Evolutionary conservation across 2,888 invertebrate species (phyloP).

Genomic region (Molanna angustata): DNA sequence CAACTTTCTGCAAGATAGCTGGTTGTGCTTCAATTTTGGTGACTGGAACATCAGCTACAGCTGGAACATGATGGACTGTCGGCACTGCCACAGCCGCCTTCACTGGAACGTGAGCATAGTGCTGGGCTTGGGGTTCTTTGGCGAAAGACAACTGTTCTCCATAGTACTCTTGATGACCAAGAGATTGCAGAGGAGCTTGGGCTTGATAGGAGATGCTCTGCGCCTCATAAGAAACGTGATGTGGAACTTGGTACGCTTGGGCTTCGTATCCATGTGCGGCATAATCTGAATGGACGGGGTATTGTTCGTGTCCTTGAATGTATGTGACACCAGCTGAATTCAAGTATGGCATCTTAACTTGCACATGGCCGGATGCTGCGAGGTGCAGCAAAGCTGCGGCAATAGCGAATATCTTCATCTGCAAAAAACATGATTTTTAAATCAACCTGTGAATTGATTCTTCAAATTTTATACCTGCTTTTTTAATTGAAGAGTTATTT

Average conservation of each 20-base stretch:
- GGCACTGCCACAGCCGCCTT: slow-evolving; percentile 27
- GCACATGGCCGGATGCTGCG: slow-evolving; percentile 27
- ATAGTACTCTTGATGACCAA: slow-evolving; percentile 3
- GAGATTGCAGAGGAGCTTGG: slow-evolving; percentile 5
- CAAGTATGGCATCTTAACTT: slow-evolving; percentile 45
- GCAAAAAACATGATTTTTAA: slow-evolving; percentile 29
- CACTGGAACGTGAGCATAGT: slow-evolving; percentile 28
- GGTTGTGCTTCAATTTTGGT: slow-evolving; percentile 49
- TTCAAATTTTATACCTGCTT: not conserved
- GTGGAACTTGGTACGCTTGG: slow-evolving; percentile 8
- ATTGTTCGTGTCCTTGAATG: slow-evolving; percentile 37
- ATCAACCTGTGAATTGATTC: too few species aligned
- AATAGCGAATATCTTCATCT: slow-evolving; percentile 40
- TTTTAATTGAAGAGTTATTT: too few species aligned
- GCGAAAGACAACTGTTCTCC: slow-evolving; percentile 11
- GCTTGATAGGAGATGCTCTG: slow-evolving; percentile 8
- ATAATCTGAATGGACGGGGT: slow-evolving; percentile 35
- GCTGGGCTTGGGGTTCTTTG: slow-evolving; percentile 9
- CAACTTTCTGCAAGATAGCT: slow-evolving; percentile 52
- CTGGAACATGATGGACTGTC: slow-evolving; percentile 43
- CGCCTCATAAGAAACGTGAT: slow-evolving; percentile 8
- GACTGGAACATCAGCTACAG: slow-evolving; percentile 49
- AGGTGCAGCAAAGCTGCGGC: slow-evolving; percentile 25
- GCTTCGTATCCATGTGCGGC: slow-evolving; percentile 27
- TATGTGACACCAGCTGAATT: slow-evolving; percentile 57